Conservation (phyloP, 2,797 vertebrate species). For the Artibeus lituratus region DNA sequence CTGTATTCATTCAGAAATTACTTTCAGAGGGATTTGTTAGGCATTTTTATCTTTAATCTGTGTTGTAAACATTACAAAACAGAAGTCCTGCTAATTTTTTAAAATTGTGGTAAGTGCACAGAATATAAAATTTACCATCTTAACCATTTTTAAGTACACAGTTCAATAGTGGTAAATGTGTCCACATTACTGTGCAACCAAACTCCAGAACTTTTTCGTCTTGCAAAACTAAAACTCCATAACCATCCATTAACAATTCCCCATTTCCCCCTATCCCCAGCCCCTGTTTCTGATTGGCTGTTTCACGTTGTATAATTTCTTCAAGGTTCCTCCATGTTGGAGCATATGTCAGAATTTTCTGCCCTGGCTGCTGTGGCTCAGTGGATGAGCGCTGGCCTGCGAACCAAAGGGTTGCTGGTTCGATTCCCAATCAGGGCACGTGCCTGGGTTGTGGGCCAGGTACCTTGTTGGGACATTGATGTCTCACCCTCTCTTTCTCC, state of each 20-base stretch:
- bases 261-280: background rate
- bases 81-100: background rate
- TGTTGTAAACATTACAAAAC: background rate
- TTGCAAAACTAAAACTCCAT: background rate
- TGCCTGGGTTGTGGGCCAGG: too few species aligned
- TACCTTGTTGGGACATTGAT: too few species aligned
- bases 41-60: background rate
- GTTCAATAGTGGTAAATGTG: background rate
- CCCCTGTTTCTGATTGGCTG: background rate
- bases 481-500: too few species aligned
- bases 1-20: background rate
- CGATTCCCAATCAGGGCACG: too few species aligned
- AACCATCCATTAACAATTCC: background rate
- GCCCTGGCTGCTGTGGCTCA: too few species aligned
- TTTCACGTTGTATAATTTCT: background rate
- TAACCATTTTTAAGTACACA: background rate
- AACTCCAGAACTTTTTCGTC: background rate
- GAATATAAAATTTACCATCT: background rate
- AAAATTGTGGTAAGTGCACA: background rate
- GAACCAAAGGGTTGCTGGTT: too few species aligned
- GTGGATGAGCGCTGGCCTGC: too few species aligned
- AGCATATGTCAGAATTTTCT: background rate
- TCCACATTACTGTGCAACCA: background rate
- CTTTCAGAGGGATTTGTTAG: background rate
- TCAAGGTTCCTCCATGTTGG: background rate